These are phyloP conservation scores for Cirrhinus mrigala DNA, from an alignment of 2,797 vertebrate species.

Conservation along the genomic window DNA sequence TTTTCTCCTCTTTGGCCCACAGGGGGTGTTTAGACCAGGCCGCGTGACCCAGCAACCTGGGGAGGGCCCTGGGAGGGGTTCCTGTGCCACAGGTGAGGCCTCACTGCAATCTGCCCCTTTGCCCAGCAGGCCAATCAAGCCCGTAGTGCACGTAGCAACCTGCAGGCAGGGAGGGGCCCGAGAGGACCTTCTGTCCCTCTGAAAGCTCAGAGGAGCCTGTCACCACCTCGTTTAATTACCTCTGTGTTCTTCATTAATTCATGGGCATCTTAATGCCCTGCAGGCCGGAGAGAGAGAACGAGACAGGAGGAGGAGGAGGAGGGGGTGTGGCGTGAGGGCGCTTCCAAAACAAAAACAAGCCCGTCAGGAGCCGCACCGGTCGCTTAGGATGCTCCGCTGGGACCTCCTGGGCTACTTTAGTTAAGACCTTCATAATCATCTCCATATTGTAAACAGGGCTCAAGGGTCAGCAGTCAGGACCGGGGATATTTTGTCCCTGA, in stretches of 20 bases:
- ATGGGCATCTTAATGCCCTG: constrained; percentile 86
- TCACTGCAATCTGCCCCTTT: constrained; percentile 79
- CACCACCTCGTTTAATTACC: constrained; percentile 91
- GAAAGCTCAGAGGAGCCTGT: constrained; percentile 91
- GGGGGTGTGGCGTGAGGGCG: constrained; percentile 31
- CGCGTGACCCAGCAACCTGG: constrained; percentile 83
- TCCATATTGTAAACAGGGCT: constrained; percentile 68
- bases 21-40: constrained; percentile 82
- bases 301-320: constrained; percentile 39
- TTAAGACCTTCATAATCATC: constrained; percentile 64
- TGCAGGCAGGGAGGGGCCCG: constrained; percentile 76
- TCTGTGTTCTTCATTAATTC: constrained; percentile 93
- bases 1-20: constrained; percentile 74
- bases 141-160: constrained; percentile 83
- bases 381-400: constrained; percentile 64
- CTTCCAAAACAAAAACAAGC: constrained; percentile 75
- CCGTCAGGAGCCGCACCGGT: constrained; percentile 54
- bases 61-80: constrained; percentile 84
- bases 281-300: constrained; percentile 77
- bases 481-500: constrained; percentile 52
- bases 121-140: constrained; percentile 95
- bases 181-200: constrained; percentile 83
- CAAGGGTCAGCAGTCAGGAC: constrained; percentile 71
- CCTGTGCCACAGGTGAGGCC: constrained; percentile 92
- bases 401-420: constrained; percentile 59